Conservation (phyloP, 1,140 invertebrate species). For the Drosophila dunni region DNA sequence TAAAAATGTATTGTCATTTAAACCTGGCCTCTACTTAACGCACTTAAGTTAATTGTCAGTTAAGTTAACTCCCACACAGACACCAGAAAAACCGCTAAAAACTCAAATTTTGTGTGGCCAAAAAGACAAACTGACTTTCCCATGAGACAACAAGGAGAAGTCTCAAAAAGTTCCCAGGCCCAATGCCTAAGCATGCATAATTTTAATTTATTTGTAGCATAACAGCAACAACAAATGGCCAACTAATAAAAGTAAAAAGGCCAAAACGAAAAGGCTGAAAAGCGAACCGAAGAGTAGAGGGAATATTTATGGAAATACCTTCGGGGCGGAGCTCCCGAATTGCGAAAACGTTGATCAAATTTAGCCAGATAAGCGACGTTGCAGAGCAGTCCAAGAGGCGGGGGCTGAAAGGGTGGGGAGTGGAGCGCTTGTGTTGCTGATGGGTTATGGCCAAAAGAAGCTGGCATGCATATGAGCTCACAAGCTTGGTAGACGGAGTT, state of each 20-base stretch:
- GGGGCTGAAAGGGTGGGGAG: background rate
- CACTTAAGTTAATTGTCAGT: conserved; percentile 10
- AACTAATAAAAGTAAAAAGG: conserved; percentile 77
- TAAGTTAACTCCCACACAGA: conserved; percentile 33
- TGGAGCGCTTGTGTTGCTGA: conserved; percentile 31
- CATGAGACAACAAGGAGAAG: conserved; percentile 26
- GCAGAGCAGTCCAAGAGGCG: conserved; percentile 42
- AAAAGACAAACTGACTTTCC: conserved; percentile 52
- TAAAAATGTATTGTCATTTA: conserved; percentile 12
- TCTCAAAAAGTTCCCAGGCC: conserved; percentile 63
- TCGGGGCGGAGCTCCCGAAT: conserved; percentile 83
- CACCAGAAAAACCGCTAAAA: background rate
- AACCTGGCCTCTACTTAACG: background rate
- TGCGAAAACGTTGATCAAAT: conserved; percentile 83
- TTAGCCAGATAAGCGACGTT: conserved; percentile 72
- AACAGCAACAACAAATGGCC: conserved; percentile 44
- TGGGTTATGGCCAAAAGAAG: conserved; percentile 50
- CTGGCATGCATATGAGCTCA: conserved; percentile 77
- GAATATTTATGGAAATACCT: conserved; percentile 83
- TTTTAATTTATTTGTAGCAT: conserved; percentile 83
- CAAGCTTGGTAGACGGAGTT: background rate
- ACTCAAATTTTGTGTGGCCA: conserved; percentile 25
- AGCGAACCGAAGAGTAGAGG: background rate
- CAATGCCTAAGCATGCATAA: conserved; percentile 78
- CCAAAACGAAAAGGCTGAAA: conserved; percentile 23